Base-by-base conservation (phyloP, 2,797 vertebrate genomes). In the Sebastes melanostomus region DNA sequence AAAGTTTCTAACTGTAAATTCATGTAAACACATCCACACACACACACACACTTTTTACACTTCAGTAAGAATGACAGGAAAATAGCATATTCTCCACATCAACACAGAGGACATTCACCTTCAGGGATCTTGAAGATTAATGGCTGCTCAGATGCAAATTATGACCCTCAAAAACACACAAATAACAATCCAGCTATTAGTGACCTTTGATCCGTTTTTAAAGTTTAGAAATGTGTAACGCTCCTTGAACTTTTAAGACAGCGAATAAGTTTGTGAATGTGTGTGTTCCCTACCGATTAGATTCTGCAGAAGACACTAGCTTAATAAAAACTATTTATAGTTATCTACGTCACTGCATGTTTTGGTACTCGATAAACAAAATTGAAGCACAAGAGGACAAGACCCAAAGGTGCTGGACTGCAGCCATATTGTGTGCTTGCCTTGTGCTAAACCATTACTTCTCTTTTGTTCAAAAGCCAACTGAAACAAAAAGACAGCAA, bases 51-150 rank as follows among this genome's bases (percentile, higher is more conserved):
- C 32, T 42, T 71, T 55, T 72, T 13, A 50, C 8, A 34, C 38
- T 14, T 65, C 32, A 65, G 1, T 46, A 29, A 14, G 30, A 56
- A 20, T 32, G 22, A 78, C 46, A 74, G 25, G 32, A 56, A 52
- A 25, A 78, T 24, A 63, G 55, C 76, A 56, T 32, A 61, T 77
- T 55, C 50, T 72, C 24, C 56, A 66, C 58, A 68, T 54, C 14
- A 46, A n/a, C 56, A 60, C 32, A 25, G 56, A 9, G 30, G 14
- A 25, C 22, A 27, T 13, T 20, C 5, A 18, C 14, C 56, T 38
- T 36, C 50, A 66, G 56, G 56, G 12, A 18, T 2, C 24, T 29
- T 29, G 29, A 29, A 29, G 29, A 29, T 29, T 29, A 29, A 29
- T 29, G 29, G 29, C 8, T 9, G 30, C 69, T 63, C n/a, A 18